Conservation (phyloP, 1,140 invertebrate species). For the Brachionus asplanchnoidis region DNA sequence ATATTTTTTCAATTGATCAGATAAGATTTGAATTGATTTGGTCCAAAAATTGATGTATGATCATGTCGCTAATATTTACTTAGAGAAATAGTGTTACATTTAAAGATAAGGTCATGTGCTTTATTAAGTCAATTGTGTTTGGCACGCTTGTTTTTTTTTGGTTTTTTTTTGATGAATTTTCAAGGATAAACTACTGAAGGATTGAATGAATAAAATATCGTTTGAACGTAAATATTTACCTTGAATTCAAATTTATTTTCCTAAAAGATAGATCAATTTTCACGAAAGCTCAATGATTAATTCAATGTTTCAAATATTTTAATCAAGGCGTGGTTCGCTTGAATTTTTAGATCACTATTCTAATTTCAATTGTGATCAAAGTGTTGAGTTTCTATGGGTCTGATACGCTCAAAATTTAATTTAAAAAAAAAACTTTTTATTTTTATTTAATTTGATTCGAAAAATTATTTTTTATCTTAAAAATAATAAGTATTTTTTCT, state of each 20-base stretch:
- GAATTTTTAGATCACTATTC: not conserved
- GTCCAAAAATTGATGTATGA: not conserved
- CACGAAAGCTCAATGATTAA: not conserved
- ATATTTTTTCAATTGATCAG: not conserved
- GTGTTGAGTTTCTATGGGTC: not conserved
- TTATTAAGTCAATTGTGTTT: conserved; percentile 6
- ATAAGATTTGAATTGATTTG: not conserved
- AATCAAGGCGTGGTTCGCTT: not conserved
- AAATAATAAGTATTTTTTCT: not conserved
- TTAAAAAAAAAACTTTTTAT: not conserved
- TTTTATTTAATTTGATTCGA: not conserved
- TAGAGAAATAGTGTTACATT: not conserved
- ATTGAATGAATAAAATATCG: not conserved
- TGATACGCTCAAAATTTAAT: not conserved
- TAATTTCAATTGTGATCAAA: not conserved
- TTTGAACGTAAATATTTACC: conserved; percentile 2
- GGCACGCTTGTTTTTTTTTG: not conserved
- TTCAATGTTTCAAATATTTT: not conserved
- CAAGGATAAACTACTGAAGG: not conserved
- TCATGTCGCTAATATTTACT: not conserved
- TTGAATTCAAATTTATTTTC: not conserved
- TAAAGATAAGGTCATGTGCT: conserved; percentile 4
- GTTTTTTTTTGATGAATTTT: not conserved
- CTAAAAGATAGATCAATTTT: not conserved
- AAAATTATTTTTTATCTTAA: not conserved